Evolutionary conservation across 2,113 vertebrate species (phyloP).

Genomic region (Heterotilapia buettikoferi): DNA sequence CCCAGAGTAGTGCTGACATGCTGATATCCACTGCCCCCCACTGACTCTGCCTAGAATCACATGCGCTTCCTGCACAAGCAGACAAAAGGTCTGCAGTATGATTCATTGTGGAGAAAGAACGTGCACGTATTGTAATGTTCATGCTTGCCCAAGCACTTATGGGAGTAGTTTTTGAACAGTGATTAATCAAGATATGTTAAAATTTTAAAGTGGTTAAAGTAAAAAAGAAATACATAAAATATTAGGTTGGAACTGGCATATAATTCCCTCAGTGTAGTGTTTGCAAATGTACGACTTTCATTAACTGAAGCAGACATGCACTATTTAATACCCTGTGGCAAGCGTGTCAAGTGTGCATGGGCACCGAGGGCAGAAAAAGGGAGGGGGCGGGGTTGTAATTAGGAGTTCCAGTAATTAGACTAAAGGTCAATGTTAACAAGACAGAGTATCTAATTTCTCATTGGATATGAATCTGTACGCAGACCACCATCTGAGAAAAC

Average conservation of each 20-base stretch:
- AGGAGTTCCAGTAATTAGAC: conserved; percentile 53
- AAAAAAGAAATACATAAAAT: neutral
- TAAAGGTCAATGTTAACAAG: conserved; percentile 65
- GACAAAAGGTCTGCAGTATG: neutral
- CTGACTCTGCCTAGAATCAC: conserved; percentile 16
- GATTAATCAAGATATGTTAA: neutral
- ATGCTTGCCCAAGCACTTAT: neutral
- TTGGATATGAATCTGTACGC: conserved; percentile 38
- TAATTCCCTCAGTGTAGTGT: neutral
- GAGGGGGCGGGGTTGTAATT: conserved; percentile 9
- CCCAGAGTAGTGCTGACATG: neutral
- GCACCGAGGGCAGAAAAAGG: neutral
- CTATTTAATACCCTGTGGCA: neutral
- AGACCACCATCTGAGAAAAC: neutral
- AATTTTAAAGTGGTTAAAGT: neutral
- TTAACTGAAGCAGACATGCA: neutral
- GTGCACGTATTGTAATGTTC: neutral
- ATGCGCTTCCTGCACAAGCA: neutral
- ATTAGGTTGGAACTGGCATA: neutral
- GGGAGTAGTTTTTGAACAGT: neutral
- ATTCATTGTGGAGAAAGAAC: neutral
- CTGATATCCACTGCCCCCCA: conserved; percentile 46
- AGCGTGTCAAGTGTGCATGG: neutral
- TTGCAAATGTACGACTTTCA: neutral
- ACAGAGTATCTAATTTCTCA: conserved; percentile 48